Base-by-base conservation (phyloP, 1,140 invertebrate genomes). In the Pristionchus pacificus region DNA sequence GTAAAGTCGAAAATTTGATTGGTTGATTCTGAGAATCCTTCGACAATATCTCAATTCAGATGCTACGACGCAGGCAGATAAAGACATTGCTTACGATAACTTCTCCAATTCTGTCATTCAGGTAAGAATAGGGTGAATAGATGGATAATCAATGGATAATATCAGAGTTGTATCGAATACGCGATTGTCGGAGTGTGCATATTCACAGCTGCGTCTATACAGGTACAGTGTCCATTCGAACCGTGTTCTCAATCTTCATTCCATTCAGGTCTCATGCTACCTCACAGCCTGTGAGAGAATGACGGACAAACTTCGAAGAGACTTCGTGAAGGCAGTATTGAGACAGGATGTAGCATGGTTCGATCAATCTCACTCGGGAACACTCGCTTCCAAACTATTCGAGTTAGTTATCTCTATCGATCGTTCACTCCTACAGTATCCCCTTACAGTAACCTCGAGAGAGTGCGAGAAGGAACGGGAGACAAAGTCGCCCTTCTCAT, bases 311-410 rank as follows among this genome's bases (percentile, higher is more conserved):
- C 88, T 93, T 28, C 88, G 90, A 57, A 87, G 87, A 76, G 84
- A 86, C 74, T 92, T 91, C 80, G 85, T 93, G 24, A 85, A 88
- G 75, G 87, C 91, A 3, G 88, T 93, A 0, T 84, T 95, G 2
- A 87, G 90, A 19, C 92, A 94, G 84, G 92, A 95, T 77, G 91
- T 95, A 79, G 86, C 89, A 27, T 95, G 92, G 92, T 93, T 91
- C 84, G 92, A 95, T 81, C 89, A 90, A 1, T 89, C 91, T 77
- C 89, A 91, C 28, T 89, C 89, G n/a, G 91, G 91, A 78, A 92
- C 93, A 80, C 91, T 95, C 78, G 91, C 91, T 66, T 91, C 89
- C 60, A 89, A 91, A 85, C 89, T 94, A 75, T 89, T 91, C n/a
- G 91, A 93, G 92, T 93, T 87, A 89, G 91, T 89, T 27, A 14